Evolutionary conservation across 2,888 invertebrate genomes (phyloP).

Genomic region (Ormyrus thymus): DNA sequence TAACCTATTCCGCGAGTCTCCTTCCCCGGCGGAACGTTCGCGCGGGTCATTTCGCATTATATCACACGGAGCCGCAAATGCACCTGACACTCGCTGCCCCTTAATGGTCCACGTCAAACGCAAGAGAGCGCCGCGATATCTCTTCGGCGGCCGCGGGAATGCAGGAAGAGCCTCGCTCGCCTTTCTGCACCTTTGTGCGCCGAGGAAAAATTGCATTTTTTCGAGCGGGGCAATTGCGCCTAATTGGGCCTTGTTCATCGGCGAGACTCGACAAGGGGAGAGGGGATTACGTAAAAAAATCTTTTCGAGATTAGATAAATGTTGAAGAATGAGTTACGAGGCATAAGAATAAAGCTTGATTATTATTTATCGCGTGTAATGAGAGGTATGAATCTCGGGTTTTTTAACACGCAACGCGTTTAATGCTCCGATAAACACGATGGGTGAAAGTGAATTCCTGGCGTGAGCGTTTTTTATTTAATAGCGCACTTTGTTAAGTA

Average conservation of each 20-base stretch:
- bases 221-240: not conserved
- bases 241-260: not conserved
- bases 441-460: conserved; percentile 26
- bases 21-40: not conserved
- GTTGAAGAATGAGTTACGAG: not conserved
- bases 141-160: not conserved
- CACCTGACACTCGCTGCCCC: conserved; percentile 28
- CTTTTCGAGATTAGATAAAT: not conserved
- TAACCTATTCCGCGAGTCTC: conserved; percentile 18
- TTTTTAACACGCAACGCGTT: not conserved
- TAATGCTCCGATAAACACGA: conserved; percentile 8
- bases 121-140: conserved; percentile 19
- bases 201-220: conserved; percentile 1
- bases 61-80: conserved; percentile 18
- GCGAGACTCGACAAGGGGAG: not conserved
- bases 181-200: not conserved
- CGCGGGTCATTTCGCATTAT: not conserved
- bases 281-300: not conserved
- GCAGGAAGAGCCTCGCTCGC: not conserved
- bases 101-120: conserved; percentile 35
- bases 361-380: conserved; percentile 10
- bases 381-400: not conserved
- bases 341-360: conserved; percentile 1
- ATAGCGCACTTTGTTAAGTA: too few species aligned
- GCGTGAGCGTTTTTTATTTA: not conserved